Evolutionary conservation across 2,888 invertebrate genomes (phyloP).

Genomic region (Dugesia japonica): DNA sequence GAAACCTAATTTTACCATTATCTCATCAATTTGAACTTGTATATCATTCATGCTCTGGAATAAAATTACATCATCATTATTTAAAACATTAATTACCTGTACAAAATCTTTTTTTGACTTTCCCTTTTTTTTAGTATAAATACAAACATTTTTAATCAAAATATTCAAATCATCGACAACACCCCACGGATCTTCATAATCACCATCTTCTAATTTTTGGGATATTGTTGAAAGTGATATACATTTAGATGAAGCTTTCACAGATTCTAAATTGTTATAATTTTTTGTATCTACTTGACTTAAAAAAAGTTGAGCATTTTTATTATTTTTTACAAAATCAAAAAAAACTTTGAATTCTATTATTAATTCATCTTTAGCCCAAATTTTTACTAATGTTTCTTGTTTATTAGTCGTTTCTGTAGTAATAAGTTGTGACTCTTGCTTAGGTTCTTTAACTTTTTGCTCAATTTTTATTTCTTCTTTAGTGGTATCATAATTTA

Average conservation of each 20-base stretch:
- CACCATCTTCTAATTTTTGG: slow-evolving; percentile 73
- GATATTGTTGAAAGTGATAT: slow-evolving; percentile 92
- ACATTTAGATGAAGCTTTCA: slow-evolving; percentile 81
- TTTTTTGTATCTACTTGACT: slow-evolving; percentile 80
- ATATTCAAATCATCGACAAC: slow-evolving; percentile 98
- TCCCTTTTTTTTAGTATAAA: slow-evolving; percentile 92
- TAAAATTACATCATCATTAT: too few species aligned
- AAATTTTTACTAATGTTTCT: background rate
- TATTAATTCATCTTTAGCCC: slow-evolving; percentile 34
- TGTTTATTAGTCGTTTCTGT: background rate
- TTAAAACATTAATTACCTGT: too few species aligned
- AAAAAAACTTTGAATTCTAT: slow-evolving; percentile 32
- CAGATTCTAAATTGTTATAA: slow-evolving; percentile 63
- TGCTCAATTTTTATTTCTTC: background rate
- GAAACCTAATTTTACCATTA: slow-evolving; percentile 91
- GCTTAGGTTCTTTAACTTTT: background rate
- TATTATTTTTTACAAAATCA: slow-evolving; percentile 32
- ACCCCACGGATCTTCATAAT: slow-evolving; percentile 92
- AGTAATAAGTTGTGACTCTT: background rate
- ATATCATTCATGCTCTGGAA: slow-evolving; percentile 87
- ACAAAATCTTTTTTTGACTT: slow-evolving; percentile 92
- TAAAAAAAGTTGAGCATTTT: slow-evolving; percentile 60
- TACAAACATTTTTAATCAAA: slow-evolving; percentile 99
- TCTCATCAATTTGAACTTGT: slow-evolving; percentile 57
- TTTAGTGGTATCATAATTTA: background rate